Evolutionary conservation across 2,888 invertebrate species (phyloP).

Genomic region (Coremacera marginata): DNA sequence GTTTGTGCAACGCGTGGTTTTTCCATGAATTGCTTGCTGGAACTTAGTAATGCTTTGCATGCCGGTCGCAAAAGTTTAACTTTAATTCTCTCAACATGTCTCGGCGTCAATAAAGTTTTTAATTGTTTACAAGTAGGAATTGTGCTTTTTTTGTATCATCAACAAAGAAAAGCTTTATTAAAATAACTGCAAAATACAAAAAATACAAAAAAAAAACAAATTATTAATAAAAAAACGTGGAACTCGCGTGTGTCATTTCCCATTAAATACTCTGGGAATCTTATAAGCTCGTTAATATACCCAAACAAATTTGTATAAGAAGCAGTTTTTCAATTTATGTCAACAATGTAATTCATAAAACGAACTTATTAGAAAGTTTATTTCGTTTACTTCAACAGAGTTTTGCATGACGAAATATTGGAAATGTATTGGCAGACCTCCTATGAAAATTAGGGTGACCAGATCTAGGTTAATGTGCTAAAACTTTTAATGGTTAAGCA

Average conservation of each 20-base stretch:
- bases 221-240: neutral
- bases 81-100: neutral
- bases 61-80: conserved; percentile 23
- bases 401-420: conserved; percentile 47
- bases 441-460: neutral
- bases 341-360: neutral
- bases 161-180: too few relatives aligned
- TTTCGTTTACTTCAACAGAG: neutral
- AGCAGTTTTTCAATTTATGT: neutral
- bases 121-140: neutral
- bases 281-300: too few relatives aligned
- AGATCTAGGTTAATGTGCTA: neutral
- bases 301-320: neutral
- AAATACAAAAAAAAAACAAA: too few relatives aligned
- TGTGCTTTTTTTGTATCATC: neutral
- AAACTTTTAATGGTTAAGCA: neutral
- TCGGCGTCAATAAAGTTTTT: neutral
- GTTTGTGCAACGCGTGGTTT: neutral
- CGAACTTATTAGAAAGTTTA: neutral
- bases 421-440: conserved; percentile 34
- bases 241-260: neutral
- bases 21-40: neutral
- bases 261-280: too few relatives aligned
- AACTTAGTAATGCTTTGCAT: conserved; percentile 20
- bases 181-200: too few relatives aligned